These are phyloP conservation scores for Perithous albicinctus DNA, from an alignment of 2,888 invertebrate species.

Conservation along the genomic window DNA sequence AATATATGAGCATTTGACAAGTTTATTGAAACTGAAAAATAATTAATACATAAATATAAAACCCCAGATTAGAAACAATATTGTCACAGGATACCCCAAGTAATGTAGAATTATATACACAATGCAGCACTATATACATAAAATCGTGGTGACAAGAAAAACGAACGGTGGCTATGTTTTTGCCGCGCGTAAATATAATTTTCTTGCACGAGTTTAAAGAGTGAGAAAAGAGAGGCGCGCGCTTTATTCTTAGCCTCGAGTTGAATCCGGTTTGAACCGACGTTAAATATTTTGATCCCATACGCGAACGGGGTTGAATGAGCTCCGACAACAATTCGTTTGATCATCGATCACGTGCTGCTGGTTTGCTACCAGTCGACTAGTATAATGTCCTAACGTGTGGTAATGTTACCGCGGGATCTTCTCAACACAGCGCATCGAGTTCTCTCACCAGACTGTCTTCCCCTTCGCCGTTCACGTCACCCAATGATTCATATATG, in stretches of 20 bases:
- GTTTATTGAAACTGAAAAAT: too few species aligned
- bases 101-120: too few species aligned
- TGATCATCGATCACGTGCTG: conserved; percentile 64
- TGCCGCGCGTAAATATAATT: neutral
- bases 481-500: neutral
- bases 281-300: conserved; percentile 61
- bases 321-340: conserved; percentile 67
- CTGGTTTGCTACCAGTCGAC: neutral
- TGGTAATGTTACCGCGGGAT: conserved; percentile 1
- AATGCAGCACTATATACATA: too few species aligned
- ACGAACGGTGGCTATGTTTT: neutral
- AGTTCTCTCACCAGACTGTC: neutral
- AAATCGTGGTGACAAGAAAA: neutral
- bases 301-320: conserved; percentile 64
- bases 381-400: neutral
- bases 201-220: neutral
- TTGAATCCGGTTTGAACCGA: conserved; percentile 68
- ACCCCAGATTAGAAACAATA: too few species aligned
- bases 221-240: neutral
- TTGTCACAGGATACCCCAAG: too few species aligned
- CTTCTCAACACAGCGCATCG: neutral
- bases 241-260: conserved; percentile 61
- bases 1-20: too few species aligned
- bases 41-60: too few species aligned
- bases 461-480: neutral